Evolutionary conservation across 2,113 vertebrate species (phyloP).

Genomic region (Prochilodus magdalenae): DNA sequence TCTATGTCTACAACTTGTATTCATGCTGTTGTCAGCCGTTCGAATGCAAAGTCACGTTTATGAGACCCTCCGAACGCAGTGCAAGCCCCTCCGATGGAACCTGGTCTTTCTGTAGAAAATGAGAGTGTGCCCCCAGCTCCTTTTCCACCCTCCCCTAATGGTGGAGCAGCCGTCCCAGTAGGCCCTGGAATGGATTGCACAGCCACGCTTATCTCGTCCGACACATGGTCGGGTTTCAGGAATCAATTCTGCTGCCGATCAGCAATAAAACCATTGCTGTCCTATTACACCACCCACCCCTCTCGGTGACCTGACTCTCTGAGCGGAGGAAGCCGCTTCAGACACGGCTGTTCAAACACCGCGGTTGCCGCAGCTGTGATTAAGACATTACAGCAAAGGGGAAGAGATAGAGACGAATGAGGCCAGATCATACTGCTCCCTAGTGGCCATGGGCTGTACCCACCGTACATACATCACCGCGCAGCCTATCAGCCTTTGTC

Average conservation of each 20-base stretch:
- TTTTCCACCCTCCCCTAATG: background rate
- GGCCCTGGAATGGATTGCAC: conserved; percentile 12
- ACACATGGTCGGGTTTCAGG: conserved; percentile 12
- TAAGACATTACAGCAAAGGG: conserved; percentile 4
- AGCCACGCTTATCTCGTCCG: conserved; percentile 13
- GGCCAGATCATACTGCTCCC: conserved; percentile 8
- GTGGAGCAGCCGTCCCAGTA: background rate
- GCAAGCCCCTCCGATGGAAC: background rate
- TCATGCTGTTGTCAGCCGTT: background rate
- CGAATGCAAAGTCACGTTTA: background rate
- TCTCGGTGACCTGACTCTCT: background rate
- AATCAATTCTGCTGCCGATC: conserved; percentile 21
- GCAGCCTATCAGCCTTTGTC: background rate
- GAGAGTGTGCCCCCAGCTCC: background rate
- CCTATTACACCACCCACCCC: conserved; percentile 13
- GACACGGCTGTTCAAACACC: conserved; percentile 11
- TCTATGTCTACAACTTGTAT: background rate
- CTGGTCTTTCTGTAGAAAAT: background rate
- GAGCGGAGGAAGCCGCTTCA: background rate
- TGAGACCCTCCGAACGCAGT: background rate
- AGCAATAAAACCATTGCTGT: conserved; percentile 21
- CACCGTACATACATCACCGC: background rate
- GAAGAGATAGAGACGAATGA: conserved; percentile 15
- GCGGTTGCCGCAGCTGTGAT: background rate
- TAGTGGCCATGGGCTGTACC: conserved; percentile 5